phyloP scores from a whole-genome alignment of 2,797 vertebrate species.

The Hemitrygon akajei region DNA sequence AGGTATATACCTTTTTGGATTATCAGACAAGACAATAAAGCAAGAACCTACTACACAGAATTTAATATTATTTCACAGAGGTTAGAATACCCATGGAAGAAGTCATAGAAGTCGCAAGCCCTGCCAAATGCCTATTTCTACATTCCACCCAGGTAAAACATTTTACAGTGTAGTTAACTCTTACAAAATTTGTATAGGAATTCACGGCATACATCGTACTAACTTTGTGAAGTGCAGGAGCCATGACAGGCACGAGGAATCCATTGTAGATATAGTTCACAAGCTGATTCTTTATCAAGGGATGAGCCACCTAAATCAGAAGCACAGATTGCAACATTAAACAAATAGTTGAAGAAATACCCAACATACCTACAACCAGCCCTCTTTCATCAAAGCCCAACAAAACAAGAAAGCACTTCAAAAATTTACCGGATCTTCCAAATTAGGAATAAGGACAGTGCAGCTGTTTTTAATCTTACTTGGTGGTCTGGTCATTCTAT shows the following conservation, averaged over 20 bases:
- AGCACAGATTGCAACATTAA: slow-evolving; percentile 32
- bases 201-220: slow-evolving; percentile 44
- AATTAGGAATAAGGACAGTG: no score
- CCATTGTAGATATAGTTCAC: slow-evolving; percentile 93
- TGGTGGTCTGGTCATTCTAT: no score
- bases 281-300: slow-evolving; percentile 82
- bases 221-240: slow-evolving; percentile 95
- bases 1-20: background rate
- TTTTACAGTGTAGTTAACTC: background rate
- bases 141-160: background rate
- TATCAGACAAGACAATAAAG: background rate
- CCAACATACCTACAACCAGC: slow-evolving; percentile 21
- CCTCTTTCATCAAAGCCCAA: background rate
- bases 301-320: slow-evolving; percentile 76
- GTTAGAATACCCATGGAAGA: background rate
- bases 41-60: no score
- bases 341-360: background rate
- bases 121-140: background rate
- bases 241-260: slow-evolving; percentile 90
- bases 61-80: background rate
- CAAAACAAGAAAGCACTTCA: background rate
- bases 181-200: background rate
- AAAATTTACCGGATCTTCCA: no score
- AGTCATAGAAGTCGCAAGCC: background rate
- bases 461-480: no score